Conservation (phyloP, 2,888 invertebrate species). For the Tholera decimalis region DNA sequence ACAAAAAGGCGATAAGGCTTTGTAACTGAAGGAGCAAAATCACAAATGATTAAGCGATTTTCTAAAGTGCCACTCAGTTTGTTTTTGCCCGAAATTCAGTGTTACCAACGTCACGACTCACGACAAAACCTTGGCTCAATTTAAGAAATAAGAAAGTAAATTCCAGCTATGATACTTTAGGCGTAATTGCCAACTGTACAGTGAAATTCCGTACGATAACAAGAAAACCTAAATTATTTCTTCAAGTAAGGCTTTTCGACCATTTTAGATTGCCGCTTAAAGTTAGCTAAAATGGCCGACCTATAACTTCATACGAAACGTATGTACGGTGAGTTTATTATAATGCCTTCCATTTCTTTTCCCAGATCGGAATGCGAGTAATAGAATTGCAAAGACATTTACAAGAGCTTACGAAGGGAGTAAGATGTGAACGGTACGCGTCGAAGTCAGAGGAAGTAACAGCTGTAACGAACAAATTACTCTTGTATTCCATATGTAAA, state of each 20-base stretch:
- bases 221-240: not conserved
- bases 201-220: not conserved
- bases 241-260: not conserved
- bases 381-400: constrained; percentile 29
- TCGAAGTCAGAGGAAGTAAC: constrained; percentile 10
- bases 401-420: constrained; percentile 17
- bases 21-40: constrained; percentile 18
- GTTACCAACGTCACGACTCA: constrained; percentile 10
- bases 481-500: constrained; percentile 36
- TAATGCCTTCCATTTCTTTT: not conserved
- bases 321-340: not conserved
- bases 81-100: constrained; percentile 10
- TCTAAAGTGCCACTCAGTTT: constrained; percentile 13
- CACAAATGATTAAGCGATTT: constrained; percentile 27
- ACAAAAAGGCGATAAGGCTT: constrained; percentile 9
- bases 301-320: not conserved
- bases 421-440: constrained; percentile 10
- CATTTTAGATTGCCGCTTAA: too few relatives aligned
- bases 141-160: not conserved
- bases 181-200: constrained; percentile 3
- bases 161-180: not conserved
- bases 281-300: not conserved
- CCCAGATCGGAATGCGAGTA: constrained; percentile 16
- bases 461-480: constrained; percentile 27
- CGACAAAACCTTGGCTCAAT: not conserved